These are phyloP conservation scores for Temnothorax nylanderi DNA, from an alignment of 1,140 invertebrate species.

Conservation along the genomic window DNA sequence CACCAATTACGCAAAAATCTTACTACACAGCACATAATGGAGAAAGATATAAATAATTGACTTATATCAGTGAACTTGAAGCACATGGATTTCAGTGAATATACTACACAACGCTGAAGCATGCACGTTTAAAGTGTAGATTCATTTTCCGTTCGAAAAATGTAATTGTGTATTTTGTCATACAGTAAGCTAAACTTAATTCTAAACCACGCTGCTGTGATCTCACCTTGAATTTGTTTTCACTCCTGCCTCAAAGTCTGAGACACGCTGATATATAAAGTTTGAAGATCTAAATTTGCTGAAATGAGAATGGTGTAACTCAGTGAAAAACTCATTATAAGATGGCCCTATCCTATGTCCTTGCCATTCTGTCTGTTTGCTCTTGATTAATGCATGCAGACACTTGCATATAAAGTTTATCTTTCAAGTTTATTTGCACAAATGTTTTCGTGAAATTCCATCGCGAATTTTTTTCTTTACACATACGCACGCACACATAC, in stretches of 20 bases:
- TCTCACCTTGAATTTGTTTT: constrained; percentile 87
- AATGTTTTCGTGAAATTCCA: constrained; percentile 31
- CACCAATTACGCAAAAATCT: constrained; percentile 68
- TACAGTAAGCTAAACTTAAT: constrained; percentile 84
- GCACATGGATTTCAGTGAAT: constrained; percentile 76
- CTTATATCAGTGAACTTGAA: constrained; percentile 74
- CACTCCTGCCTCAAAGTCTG: constrained; percentile 87
- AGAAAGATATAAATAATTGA: constrained; percentile 70
- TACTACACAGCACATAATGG: constrained; percentile 73
- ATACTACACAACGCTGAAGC: constrained; percentile 78
- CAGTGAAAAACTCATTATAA: constrained; percentile 77
- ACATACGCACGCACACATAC: background rate
- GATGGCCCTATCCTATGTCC: constrained; percentile 84
- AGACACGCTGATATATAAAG: constrained; percentile 88
- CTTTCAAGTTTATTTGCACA: constrained; percentile 49
- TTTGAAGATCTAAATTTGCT: constrained; percentile 88
- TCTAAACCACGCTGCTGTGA: constrained; percentile 83
- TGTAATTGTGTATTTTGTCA: constrained; percentile 79
- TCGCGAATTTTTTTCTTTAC: background rate
- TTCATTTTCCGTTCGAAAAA: constrained; percentile 72
- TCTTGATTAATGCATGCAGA: constrained; percentile 68
- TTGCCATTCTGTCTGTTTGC: constrained; percentile 84
- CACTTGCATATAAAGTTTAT: constrained; percentile 30
- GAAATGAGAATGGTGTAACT: constrained; percentile 86
- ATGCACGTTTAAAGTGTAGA: constrained; percentile 81